These are phyloP conservation scores for Oligia strigilis DNA, from an alignment of 2,888 invertebrate genomes.

Conservation along the genomic window DNA sequence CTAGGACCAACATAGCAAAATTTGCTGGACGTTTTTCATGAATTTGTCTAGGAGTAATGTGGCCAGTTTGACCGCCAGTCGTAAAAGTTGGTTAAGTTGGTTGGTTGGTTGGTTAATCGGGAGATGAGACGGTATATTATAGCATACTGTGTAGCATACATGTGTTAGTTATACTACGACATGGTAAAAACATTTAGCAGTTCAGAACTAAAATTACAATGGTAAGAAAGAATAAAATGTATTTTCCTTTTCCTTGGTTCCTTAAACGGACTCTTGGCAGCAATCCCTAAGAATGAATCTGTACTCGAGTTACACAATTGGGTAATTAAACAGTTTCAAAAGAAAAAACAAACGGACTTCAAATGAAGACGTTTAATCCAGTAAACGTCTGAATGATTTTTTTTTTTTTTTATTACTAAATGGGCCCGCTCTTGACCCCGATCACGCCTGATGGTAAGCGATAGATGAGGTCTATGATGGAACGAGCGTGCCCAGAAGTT, in stretches of 20 bases:
- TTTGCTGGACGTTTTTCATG: no score
- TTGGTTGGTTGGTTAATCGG: not conserved
- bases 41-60: not conserved
- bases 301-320: slow-evolving; percentile 19
- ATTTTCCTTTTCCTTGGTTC: not conserved
- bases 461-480: no score
- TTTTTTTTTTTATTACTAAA: no score
- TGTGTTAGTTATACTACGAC: not conserved
- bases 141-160: no score
- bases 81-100: not conserved
- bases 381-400: slow-evolving; percentile 5
- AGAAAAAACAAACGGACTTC: slow-evolving; percentile 20
- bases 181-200: not conserved
- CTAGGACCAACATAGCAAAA: no score
- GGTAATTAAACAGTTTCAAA: slow-evolving; percentile 29
- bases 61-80: not conserved
- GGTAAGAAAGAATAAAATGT: slow-evolving; percentile 5
- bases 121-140: not conserved
- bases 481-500: not conserved
- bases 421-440: no score
- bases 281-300: slow-evolving; percentile 14
- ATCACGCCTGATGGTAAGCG: no score
- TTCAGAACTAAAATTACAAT: not conserved
- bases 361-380: not conserved
- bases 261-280: slow-evolving; percentile 27